Conservation (phyloP, 2,797 vertebrate species). For the Tangara arthus region DNA sequence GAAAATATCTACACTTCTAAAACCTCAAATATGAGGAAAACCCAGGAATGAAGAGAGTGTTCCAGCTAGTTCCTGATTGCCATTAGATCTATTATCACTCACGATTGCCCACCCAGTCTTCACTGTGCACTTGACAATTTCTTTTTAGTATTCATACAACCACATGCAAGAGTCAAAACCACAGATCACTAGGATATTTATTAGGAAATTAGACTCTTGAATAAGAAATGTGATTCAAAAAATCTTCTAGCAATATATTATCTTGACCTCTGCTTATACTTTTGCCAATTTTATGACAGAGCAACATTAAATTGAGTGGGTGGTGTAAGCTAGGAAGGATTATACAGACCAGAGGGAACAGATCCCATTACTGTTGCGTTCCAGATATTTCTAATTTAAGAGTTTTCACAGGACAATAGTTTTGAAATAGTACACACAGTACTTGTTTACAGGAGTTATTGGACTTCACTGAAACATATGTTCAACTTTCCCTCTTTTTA, state of each 20-base stretch:
- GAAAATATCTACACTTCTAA: background rate
- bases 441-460: conserved; percentile 48
- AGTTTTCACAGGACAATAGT: conserved; percentile 38
- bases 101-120: conserved; percentile 31
- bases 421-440: conserved; percentile 30
- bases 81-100: conserved; percentile 14
- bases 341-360: background rate
- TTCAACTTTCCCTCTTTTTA: conserved; percentile 20
- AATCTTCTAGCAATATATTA: conserved; percentile 48
- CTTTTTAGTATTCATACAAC: conserved; percentile 12
- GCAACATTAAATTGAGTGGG: conserved; percentile 38
- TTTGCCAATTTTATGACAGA: conserved; percentile 52
- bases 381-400: conserved; percentile 54
- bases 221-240: conserved; percentile 46
- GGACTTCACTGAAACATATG: conserved; percentile 12
- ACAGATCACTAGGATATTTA: conserved; percentile 44
- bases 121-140: conserved; percentile 40
- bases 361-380: background rate
- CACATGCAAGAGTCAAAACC: conserved; percentile 32
- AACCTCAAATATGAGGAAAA: background rate
- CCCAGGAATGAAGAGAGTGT: background rate
- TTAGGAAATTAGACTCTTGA: conserved; percentile 44
- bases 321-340: conserved; percentile 56
- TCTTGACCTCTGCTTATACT: conserved; percentile 16
- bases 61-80: background rate